Evolutionary conservation across 2,113 vertebrate genomes (phyloP).

Genomic region (Ophiodon elongatus): DNA sequence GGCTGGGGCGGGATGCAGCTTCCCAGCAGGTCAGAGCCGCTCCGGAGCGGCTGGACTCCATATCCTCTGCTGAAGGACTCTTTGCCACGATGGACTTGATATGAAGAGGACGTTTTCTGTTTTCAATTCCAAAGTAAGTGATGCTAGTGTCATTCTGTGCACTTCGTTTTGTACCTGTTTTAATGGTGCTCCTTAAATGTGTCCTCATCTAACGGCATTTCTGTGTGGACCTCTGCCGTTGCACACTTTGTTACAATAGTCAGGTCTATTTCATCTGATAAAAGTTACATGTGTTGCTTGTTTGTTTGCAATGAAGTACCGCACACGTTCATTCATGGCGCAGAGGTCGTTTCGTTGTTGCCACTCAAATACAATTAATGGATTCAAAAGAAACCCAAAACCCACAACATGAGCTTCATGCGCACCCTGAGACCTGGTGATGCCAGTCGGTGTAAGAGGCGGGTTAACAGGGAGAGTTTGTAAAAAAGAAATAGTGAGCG

Average conservation of each 20-base stretch:
- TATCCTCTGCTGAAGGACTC: constrained; percentile 6
- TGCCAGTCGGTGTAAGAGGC: not conserved
- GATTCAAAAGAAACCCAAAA: not conserved
- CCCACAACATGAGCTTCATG: not conserved
- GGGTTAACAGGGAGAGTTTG: not conserved
- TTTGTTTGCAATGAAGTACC: not conserved
- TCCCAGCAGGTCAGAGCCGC: constrained; percentile 34
- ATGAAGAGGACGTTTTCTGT: constrained; percentile 25
- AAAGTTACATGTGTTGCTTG: not conserved
- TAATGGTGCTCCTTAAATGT: not conserved
- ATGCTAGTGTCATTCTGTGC: not conserved
- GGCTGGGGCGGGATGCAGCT: constrained; percentile 49
- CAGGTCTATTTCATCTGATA: not conserved
- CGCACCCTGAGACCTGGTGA: not conserved
- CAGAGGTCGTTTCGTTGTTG: too few species aligned
- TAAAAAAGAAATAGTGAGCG: not conserved
- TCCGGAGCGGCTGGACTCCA: constrained; percentile 18
- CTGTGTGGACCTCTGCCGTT: not conserved
- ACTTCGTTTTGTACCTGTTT: not conserved
- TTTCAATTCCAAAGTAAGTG: constrained; percentile 65
- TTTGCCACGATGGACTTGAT: constrained; percentile 42
- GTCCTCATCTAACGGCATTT: not conserved
- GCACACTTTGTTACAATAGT: not conserved
- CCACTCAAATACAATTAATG: not conserved
- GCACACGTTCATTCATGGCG: not conserved